Evolutionary conservation across 2,888 invertebrate genomes (phyloP).

Genomic region (Girardia tigrina): DNA sequence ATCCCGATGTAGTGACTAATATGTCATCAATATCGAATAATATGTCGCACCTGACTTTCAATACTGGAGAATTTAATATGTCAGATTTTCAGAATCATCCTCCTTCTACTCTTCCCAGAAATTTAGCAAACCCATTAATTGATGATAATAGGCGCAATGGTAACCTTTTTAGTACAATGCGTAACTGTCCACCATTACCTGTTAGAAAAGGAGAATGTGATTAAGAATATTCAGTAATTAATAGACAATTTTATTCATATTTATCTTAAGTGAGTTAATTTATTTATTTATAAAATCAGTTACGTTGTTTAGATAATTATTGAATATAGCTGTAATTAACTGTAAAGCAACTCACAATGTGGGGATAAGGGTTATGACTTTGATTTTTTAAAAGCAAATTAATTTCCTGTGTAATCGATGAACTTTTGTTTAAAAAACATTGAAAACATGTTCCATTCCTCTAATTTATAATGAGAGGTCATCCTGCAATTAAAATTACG

Average conservation of each 20-base stretch:
- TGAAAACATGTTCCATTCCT: too few species aligned
- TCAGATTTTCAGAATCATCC: not conserved
- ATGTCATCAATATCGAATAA: not conserved
- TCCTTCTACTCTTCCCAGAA: not conserved
- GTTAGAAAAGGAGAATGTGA: not conserved
- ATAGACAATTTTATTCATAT: not conserved
- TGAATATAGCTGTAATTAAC: too few species aligned
- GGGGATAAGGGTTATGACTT: too few species aligned
- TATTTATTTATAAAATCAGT: too few species aligned
- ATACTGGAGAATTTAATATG: not conserved
- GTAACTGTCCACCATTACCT: not conserved
- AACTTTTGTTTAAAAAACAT: too few species aligned
- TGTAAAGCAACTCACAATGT: too few species aligned
- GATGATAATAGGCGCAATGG: not conserved
- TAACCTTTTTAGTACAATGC: not conserved
- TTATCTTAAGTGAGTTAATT: not conserved
- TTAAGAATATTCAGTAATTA: not conserved
- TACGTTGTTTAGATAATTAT: too few species aligned
- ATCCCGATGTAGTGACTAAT: not conserved
- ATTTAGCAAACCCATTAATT: not conserved
- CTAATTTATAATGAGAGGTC: too few species aligned
- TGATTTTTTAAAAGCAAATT: too few species aligned
- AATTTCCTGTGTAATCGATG: too few species aligned
- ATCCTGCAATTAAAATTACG: too few species aligned
- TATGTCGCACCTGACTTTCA: not conserved